These are phyloP conservation scores for Bufo bufo DNA, from an alignment of 2,113 vertebrate genomes.

Conservation along the genomic window DNA sequence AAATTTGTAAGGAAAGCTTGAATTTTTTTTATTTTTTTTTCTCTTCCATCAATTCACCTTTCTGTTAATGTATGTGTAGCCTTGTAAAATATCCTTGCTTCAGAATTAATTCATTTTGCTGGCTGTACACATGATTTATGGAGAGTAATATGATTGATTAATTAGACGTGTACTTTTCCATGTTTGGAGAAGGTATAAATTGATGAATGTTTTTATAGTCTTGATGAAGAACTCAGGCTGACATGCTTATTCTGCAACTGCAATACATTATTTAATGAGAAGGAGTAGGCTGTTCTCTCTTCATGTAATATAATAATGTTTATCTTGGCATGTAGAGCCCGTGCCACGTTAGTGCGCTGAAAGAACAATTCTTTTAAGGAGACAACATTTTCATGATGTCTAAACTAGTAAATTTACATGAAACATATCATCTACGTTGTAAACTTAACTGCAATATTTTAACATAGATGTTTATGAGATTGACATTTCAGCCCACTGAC, in stretches of 20 bases:
- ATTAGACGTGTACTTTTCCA: constrained; percentile 56
- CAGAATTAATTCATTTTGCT: constrained; percentile 42
- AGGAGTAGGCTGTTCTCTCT: constrained; percentile 24
- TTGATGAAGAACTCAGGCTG: constrained; percentile 47
- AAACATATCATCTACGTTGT: background rate
- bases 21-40: too few relatives aligned
- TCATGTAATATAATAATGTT: constrained; percentile 53
- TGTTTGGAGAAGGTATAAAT: constrained; percentile 54
- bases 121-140: constrained; percentile 54
- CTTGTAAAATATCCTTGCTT: constrained; percentile 35
- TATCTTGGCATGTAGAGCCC: constrained; percentile 37
- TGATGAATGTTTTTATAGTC: constrained; percentile 58
- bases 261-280: constrained; percentile 54
- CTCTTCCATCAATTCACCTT: constrained; percentile 6
- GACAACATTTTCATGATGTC: constrained; percentile 14
- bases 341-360: constrained; percentile 22
- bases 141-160: constrained; percentile 55
- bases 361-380: constrained; percentile 53
- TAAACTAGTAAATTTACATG: constrained; percentile 6
- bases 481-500: too few relatives aligned
- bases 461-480: background rate
- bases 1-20: background rate
- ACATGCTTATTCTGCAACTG: constrained; percentile 35
- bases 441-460: background rate
- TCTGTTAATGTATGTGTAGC: constrained; percentile 31